Conservation (phyloP, 2,797 vertebrate genomes). For the Synanceia verrucosa region DNA sequence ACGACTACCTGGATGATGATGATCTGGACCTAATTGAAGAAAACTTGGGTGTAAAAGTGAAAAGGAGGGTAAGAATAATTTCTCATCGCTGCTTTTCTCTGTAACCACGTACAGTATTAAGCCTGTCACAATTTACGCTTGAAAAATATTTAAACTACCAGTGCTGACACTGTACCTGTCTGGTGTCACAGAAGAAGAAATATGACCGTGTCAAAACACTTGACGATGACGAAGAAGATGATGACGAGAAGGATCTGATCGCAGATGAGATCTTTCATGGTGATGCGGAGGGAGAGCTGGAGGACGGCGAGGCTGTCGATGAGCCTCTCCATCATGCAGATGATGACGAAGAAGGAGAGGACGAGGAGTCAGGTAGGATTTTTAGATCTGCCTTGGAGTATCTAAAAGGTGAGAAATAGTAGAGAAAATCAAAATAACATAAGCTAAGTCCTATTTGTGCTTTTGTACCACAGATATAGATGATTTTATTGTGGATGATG, state of each 20-base stretch:
- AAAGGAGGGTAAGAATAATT: constrained; percentile 86
- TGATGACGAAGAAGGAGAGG: constrained; percentile 94
- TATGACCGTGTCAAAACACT: constrained; percentile 95
- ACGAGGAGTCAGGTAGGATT: constrained; percentile 92
- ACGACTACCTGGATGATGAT: constrained; percentile 96
- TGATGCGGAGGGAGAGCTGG: constrained; percentile 87
- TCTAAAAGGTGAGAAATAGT: not conserved
- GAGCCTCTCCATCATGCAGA: constrained; percentile 84
- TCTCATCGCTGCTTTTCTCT: not conserved
- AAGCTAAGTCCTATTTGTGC: not conserved
- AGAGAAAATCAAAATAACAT: not conserved
- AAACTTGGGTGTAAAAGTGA: constrained; percentile 98
- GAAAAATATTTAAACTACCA: not conserved
- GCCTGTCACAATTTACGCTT: not conserved
- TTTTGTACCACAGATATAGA: constrained; percentile 88
- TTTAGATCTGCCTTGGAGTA: not conserved
- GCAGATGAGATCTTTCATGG: constrained; percentile 97
- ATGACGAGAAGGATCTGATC: constrained; percentile 96
- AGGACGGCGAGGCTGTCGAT: constrained; percentile 91
- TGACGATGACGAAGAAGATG: constrained; percentile 97
- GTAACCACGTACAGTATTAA: not conserved
- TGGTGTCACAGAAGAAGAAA: constrained; percentile 87
- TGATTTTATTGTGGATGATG: constrained; percentile 98
- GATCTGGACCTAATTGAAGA: constrained; percentile 99
- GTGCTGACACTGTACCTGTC: not conserved